Conservation (phyloP, 53 echinoderm and acorn worm genomes). For the Astropecten irregularis region DNA sequence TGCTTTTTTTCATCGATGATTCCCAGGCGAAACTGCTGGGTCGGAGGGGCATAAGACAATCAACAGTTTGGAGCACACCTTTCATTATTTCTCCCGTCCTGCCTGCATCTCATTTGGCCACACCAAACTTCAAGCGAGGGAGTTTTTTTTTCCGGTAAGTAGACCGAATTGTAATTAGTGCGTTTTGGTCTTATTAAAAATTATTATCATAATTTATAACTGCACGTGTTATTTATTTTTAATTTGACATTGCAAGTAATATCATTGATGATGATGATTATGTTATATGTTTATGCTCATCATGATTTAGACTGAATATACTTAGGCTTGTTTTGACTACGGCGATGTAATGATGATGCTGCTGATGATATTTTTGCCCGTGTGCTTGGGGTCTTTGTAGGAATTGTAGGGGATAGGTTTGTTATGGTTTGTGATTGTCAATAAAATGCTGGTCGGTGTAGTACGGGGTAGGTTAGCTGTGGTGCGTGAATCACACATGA, state of each 20-base stretch:
- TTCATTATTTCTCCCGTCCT: conserved; percentile 47
- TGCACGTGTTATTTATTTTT: conserved; percentile 93
- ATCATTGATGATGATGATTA: conserved; percentile 63
- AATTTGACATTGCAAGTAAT: conserved; percentile 81
- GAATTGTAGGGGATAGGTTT: conserved; percentile 5
- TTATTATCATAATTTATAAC: conserved; percentile 99
- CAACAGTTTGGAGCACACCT: conserved; percentile 60
- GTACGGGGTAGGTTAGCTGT: neutral
- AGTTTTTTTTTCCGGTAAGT: conserved; percentile 63
- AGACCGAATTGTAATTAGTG: conserved; percentile 77
- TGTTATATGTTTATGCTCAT: conserved; percentile 65
- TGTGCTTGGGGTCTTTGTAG: conserved; percentile 6
- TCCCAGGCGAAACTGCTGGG: conserved; percentile 44
- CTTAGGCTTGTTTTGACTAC: conserved; percentile 50
- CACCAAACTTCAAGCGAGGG: conserved; percentile 41
- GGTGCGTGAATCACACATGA: neutral
- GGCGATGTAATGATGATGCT: conserved; percentile 11
- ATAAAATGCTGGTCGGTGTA: neutral
- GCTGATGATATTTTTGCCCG: neutral
- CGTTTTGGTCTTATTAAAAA: conserved; percentile 67
- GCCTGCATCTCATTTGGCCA: conserved; percentile 50
- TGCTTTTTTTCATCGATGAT: conserved; percentile 35
- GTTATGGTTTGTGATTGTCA: conserved; percentile 19
- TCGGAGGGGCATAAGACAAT: conserved; percentile 53
- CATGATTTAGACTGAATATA: conserved; percentile 39